phyloP scores from a whole-genome alignment of 1,140 invertebrate species.

The Brachionus manjavacas region DNA sequence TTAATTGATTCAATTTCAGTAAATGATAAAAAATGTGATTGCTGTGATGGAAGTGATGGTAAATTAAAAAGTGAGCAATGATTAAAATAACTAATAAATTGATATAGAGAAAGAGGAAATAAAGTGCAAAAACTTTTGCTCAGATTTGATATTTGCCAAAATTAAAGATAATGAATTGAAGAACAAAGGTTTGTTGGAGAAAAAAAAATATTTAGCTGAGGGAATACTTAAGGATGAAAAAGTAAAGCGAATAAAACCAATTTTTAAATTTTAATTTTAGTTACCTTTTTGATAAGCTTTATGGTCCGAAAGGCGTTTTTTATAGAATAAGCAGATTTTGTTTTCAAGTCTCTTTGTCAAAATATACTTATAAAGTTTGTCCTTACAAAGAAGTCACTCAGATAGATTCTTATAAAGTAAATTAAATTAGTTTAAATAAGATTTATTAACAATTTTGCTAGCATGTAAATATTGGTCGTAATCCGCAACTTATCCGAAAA shows the following conservation, averaged over 20 bases:
- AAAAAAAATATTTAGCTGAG: constrained; percentile 20
- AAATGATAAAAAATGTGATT: constrained; percentile 39
- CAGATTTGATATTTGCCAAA: background rate
- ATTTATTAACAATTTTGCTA: background rate
- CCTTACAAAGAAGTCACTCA: constrained; percentile 16
- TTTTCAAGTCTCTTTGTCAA: background rate
- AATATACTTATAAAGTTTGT: constrained; percentile 23
- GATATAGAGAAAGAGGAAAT: background rate
- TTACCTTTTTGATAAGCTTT: background rate
- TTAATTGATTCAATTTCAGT: background rate
- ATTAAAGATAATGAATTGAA: background rate
- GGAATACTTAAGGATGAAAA: background rate
- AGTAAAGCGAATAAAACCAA: background rate
- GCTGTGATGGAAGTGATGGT: constrained; percentile 42
- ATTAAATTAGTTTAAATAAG: background rate
- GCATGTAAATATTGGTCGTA: background rate
- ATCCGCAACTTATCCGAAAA: background rate
- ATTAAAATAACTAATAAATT: background rate
- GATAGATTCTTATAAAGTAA: background rate
- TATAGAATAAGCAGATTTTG: background rate
- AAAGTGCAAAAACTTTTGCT: constrained; percentile 1
- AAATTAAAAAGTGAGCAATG: background rate
- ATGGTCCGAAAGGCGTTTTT: constrained; percentile 36
- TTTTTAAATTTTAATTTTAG: background rate
- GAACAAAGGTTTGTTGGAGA: background rate